phyloP scores from a whole-genome alignment of 92 coral and sea anemone genomes.

The Actinostola sp. region DNA sequence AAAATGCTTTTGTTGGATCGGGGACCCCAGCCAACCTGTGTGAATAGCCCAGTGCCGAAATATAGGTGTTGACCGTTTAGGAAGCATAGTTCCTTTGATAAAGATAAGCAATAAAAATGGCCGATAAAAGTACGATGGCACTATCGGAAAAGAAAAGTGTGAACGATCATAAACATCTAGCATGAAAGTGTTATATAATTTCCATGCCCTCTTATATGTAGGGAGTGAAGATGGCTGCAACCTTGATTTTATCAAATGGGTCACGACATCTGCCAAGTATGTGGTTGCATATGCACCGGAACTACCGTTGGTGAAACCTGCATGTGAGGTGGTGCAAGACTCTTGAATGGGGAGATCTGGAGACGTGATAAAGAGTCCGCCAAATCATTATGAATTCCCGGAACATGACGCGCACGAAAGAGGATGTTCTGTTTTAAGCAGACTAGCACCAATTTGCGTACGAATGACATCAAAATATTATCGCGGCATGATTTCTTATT shows the following conservation, averaged over 20 bases:
- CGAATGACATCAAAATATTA: conserved; percentile 48
- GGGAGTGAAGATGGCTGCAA: conserved; percentile 47
- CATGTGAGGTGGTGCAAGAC: conserved; percentile 10
- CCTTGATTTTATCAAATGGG: conserved; percentile 22
- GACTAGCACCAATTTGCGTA: conserved; percentile 35
- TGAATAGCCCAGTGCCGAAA: conserved; percentile 39
- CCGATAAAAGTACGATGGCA: conserved; percentile 28
- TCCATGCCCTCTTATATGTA: conserved; percentile 46
- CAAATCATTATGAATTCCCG: conserved; percentile 21
- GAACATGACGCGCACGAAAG: conserved; percentile 32
- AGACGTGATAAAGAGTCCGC: conserved; percentile 40
- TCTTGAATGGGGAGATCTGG: conserved; percentile 16
- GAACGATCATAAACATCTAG: too few relatives aligned
- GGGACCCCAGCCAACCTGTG: conserved; percentile 15
- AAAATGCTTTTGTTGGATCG: conserved; percentile 34
- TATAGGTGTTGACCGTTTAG: conserved; percentile 25
- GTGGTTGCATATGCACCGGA: conserved; percentile 2
- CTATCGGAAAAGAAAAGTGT: conserved; percentile 25
- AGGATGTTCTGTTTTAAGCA: conserved; percentile 56
- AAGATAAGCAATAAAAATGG: conserved; percentile 46
- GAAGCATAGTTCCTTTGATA: conserved; percentile 27
- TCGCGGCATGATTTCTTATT: conserved; percentile 64
- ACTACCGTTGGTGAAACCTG: conserved; percentile 7
- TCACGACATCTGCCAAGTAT: conserved; percentile 12
- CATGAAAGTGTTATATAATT: conserved; percentile 1